Base-by-base conservation (phyloP, 2,797 vertebrate genomes). In the Gorsachius magnificus region DNA sequence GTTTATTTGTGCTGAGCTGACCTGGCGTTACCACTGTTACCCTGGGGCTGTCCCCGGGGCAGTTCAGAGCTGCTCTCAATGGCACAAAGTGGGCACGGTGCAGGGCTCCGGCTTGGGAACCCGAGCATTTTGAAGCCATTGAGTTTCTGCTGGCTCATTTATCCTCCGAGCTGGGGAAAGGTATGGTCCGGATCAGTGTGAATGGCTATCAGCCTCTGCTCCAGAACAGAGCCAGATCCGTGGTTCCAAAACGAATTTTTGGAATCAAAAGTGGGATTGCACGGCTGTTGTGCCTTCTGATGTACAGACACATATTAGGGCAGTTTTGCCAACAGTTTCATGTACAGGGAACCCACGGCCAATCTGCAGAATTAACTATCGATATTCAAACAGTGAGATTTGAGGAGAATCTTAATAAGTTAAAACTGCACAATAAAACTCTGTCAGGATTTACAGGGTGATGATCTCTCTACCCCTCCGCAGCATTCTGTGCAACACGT, bases 31-130 rank as follows among this genome's bases (percentile, higher is more conserved):
- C 14, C 46, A 18, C 21, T 11, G 43, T 10, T 6, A 17, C 3
- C 28, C 56, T 28, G n/a, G 15, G 26, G n/a, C 19, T 5, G 20
- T 43, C n/a, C 72, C 33, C 35, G 2, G 3, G n/a, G 8, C 12
- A 5, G 46, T 15, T 64, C 69, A 11, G 80, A 6, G 64, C 33
- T 31, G 54, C 58, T 51, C 29, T 19, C 63, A 19, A 5, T 1
- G 2, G 5, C 61, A 10, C 3, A 0, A 20, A 64, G 46, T 2
- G 1, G 29, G 51, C 35, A n/a, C 0, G 0, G 5, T 17, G 41
- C n/a, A 15, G 64, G 50, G 43, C 53, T 74, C n/a, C 36, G 3
- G 6, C 5, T 33, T 33, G 70, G 75, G 71, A 79, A 8, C 2
- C 1, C 2, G 16, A 11, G 11, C 19, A 9, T 21, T 31, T 41